phyloP scores from a whole-genome alignment of 2,888 invertebrate genomes.

The Drosophila stalkeri region DNA sequence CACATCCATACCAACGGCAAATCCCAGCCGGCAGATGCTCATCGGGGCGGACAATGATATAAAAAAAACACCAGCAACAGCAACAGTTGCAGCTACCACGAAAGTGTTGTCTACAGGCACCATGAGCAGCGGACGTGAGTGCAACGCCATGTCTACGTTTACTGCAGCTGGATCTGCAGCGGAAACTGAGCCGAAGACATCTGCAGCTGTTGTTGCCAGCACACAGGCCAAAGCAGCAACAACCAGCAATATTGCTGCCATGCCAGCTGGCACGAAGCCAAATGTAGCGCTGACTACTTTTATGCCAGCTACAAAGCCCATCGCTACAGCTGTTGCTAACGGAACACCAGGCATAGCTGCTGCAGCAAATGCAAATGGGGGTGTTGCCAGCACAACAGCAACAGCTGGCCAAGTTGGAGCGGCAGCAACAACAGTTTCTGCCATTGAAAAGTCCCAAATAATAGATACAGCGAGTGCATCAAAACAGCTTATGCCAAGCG shows the following conservation, averaged over 20 bases:
- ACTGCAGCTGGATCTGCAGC: slow-evolving; percentile 16
- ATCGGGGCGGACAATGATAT: slow-evolving; percentile 70
- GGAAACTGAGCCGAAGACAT: slow-evolving; percentile 15
- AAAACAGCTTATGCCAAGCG: slow-evolving; percentile 33
- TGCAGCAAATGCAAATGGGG: slow-evolving; percentile 17
- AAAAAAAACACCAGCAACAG: slow-evolving; percentile 40
- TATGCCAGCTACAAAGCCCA: slow-evolving; percentile 44
- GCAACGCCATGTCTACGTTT: slow-evolving; percentile 78
- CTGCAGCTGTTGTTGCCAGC: slow-evolving; percentile 16
- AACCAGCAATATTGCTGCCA: slow-evolving; percentile 32
- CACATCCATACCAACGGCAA: slow-evolving; percentile 36
- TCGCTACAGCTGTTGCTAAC: slow-evolving; percentile 27
- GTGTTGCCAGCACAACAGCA: slow-evolving; percentile 26
- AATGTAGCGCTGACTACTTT: slow-evolving; percentile 46
- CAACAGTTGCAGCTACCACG: slow-evolving; percentile 53
- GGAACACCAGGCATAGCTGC: slow-evolving; percentile 14
- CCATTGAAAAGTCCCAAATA: slow-evolving; percentile 32
- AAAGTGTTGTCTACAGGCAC: slow-evolving; percentile 78
- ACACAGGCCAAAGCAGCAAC: slow-evolving; percentile 30
- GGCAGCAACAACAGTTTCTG: slow-evolving; percentile 15
- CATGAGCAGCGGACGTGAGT: slow-evolving; percentile 80
- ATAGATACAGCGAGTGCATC: slow-evolving; percentile 19
- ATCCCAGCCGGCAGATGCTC: slow-evolving; percentile 79
- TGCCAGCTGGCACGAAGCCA: slow-evolving; percentile 58
- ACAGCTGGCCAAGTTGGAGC: slow-evolving; percentile 25